Evolutionary conservation across 2,113 vertebrate species (phyloP).

Genomic region (Poeciliopsis occidentalis): DNA sequence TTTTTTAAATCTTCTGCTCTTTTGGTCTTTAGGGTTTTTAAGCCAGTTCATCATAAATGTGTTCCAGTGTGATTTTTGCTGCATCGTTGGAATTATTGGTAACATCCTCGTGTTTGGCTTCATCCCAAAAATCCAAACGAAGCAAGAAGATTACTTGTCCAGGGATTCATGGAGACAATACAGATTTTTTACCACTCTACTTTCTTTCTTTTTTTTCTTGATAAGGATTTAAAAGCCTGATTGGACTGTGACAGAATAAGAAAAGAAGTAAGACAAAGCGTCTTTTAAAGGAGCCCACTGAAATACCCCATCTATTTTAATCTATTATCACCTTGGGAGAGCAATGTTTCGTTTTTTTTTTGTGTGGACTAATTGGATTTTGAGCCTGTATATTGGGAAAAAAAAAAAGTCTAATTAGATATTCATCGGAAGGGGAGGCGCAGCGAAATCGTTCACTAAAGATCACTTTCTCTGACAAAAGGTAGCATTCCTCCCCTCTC

Average conservation of each 20-base stretch:
- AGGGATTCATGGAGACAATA: constrained; percentile 8
- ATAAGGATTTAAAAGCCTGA: constrained; percentile 45
- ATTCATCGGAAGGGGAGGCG: constrained; percentile 72
- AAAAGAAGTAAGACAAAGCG: constrained; percentile 57
- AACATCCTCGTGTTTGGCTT: not conserved
- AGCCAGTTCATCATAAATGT: not conserved
- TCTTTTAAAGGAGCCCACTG: constrained; percentile 63
- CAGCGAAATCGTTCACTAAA: constrained; percentile 36
- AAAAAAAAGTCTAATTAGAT: constrained; percentile 69
- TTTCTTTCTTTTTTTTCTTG: not conserved
- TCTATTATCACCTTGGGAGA: constrained; percentile 72
- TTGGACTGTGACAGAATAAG: constrained; percentile 55
- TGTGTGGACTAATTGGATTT: constrained; percentile 71
- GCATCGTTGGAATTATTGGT: not conserved
- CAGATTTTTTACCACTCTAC: constrained; percentile 1
- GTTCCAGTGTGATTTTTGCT: not conserved
- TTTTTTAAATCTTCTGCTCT: not conserved
- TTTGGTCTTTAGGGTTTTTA: not conserved
- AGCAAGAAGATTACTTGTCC: not conserved
- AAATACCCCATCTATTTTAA: constrained; percentile 76
- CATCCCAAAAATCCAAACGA: no score
- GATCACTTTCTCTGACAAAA: constrained; percentile 43
- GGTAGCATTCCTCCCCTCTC: constrained; percentile 37
- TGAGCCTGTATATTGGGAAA: constrained; percentile 63
- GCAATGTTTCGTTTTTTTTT: constrained; percentile 55